These are phyloP conservation scores for Griposia aprilina DNA, from an alignment of 2,888 invertebrate genomes.

Conservation along the genomic window DNA sequence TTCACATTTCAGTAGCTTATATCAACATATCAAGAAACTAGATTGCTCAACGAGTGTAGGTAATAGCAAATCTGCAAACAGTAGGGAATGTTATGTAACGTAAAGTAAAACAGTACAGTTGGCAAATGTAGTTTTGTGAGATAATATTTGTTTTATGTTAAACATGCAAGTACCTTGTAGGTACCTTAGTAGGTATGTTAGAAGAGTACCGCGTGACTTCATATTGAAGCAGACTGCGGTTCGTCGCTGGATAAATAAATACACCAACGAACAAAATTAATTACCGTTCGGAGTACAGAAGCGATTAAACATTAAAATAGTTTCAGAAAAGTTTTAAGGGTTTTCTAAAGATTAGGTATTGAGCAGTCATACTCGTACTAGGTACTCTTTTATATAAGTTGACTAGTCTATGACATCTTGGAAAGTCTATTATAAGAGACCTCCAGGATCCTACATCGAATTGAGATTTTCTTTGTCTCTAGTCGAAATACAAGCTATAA, in stretches of 20 bases:
- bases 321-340: neutral
- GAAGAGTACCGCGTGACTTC: slow-evolving; percentile 52
- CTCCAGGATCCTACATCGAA: neutral
- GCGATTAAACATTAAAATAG: neutral
- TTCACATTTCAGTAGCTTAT: slow-evolving; percentile 41
- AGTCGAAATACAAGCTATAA: neutral
- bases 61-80: slow-evolving; percentile 54
- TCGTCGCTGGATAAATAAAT: slow-evolving; percentile 29
- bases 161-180: slow-evolving; percentile 44
- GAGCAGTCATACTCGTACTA: neutral
- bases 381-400: neutral
- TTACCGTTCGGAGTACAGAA: neutral
- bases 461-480: neutral
- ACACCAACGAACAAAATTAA: neutral
- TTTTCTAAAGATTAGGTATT: neutral
- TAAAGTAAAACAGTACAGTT: slow-evolving; percentile 49
- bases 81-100: slow-evolving; percentile 55
- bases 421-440: neutral
- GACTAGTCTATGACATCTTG: too few species aligned
- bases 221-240: slow-evolving; percentile 33
- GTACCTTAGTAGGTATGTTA: slow-evolving; percentile 21
- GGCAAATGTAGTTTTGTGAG: slow-evolving; percentile 44
- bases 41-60: slow-evolving; percentile 41
- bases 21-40: slow-evolving; percentile 56
- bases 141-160: slow-evolving; percentile 68